A percentile compares a stretch with the other conserved stretches of the same genome.
Conservation (phyloP, 2,113 vertebrate species). For the Heptranchias perlo region DNA sequence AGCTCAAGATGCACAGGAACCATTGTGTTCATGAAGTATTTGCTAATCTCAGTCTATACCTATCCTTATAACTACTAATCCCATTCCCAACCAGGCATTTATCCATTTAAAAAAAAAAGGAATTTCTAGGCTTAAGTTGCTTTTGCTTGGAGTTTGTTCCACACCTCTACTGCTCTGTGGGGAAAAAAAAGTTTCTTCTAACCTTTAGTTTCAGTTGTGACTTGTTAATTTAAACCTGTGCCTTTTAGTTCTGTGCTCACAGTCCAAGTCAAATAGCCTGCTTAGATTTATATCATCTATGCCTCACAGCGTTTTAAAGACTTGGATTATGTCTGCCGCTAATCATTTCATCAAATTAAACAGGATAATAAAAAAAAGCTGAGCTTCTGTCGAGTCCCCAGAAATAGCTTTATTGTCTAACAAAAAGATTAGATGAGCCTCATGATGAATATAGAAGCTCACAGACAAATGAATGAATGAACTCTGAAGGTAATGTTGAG, state of each 20-base stretch:
- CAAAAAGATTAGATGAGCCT: background rate
- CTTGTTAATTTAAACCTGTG: background rate
- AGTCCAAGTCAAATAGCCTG: background rate
- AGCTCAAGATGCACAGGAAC: background rate
- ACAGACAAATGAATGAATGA: background rate
- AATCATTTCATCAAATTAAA: conserved; percentile 17
- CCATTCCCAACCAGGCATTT: background rate
- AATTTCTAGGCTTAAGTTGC: background rate
- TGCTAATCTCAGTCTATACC: background rate
- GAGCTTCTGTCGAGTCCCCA: background rate
- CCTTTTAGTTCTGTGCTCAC: background rate
- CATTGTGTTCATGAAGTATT: background rate
- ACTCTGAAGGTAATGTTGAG: background rate
- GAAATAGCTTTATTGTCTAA: background rate
- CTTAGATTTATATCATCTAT: background rate
- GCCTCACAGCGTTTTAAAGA: background rate
- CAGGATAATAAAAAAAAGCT: background rate
- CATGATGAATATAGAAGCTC: background rate
- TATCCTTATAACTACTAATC: background rate
- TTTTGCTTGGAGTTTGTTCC: background rate
- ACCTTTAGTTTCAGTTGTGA: background rate
- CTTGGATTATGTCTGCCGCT: background rate
- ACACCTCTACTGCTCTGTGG: background rate
- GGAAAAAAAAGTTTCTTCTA: background rate
- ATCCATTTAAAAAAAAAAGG: no score